A percentile compares a stretch with the other conserved stretches of the same genome.
Conservation (phyloP, 2,888 invertebrate genomes). For the Hydropsyche betteni region DNA sequence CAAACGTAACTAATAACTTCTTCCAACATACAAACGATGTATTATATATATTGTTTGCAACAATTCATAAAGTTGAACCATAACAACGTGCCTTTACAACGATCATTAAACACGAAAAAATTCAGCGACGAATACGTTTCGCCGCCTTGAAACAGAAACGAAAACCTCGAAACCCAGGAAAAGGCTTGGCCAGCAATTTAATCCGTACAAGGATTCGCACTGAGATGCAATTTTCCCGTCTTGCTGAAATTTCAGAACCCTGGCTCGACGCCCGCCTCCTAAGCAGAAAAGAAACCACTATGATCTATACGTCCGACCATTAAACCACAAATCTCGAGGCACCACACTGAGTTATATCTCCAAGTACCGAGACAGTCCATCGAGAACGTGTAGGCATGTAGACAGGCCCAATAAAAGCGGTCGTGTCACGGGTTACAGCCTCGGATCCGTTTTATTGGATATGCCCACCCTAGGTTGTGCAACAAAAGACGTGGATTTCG, state of each 20-base stretch:
- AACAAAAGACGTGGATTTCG: background rate
- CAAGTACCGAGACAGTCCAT: no score
- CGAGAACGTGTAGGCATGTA: conserved; percentile 12
- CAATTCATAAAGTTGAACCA: no score
- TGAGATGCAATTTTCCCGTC: conserved; percentile 16
- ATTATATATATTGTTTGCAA: no score
- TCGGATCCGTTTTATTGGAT: conserved; percentile 34
- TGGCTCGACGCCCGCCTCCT: background rate
- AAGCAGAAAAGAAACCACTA: background rate
- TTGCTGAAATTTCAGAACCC: background rate
- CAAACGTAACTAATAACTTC: no score
- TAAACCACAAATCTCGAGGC: conserved; percentile 11
- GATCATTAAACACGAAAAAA: no score
- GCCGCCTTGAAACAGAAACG: no score
- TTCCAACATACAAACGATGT: no score
- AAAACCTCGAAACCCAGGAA: no score
- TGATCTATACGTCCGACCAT: conserved; percentile 16
- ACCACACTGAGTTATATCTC: background rate
- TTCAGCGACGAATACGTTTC: no score
- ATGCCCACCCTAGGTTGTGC: background rate
- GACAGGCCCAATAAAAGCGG: conserved; percentile 6
- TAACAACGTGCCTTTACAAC: no score
- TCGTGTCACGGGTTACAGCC: conserved; percentile 15
- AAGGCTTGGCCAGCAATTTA: no score
- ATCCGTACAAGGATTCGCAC: background rate